phyloP scores from a whole-genome alignment of 1,140 invertebrate genomes.

The Notospermus geniculatus region DNA sequence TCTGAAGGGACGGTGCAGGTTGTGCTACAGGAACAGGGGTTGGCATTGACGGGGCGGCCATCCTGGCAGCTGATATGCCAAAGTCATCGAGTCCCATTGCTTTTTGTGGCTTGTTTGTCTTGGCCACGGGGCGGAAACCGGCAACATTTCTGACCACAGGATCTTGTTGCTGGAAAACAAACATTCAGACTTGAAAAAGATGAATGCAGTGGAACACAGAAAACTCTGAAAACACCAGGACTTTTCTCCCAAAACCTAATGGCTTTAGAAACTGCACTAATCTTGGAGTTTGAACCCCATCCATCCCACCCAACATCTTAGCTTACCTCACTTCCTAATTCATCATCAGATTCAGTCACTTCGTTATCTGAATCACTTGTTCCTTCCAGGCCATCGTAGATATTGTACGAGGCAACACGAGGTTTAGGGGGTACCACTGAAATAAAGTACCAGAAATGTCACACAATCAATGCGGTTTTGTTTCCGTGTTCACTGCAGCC shows the following conservation, averaged over 20 bases:
- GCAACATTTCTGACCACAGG: neutral
- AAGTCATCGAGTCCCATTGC: no score
- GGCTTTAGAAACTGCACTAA: neutral
- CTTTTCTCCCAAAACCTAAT: neutral
- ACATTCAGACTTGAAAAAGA: no score
- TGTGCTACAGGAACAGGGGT: no score
- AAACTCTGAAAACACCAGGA: no score
- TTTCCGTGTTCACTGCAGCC: no score
- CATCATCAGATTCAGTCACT: neutral
- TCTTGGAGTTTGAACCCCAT: neutral
- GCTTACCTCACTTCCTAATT: neutral
- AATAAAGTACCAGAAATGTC: neutral
- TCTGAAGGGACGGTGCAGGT: neutral
- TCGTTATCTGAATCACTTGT: conserved; percentile 4
- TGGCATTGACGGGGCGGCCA: no score
- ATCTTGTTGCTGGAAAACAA: neutral
- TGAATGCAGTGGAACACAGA: no score
- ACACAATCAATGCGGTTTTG: neutral
- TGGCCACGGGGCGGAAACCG: no score
- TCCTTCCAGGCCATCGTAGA: neutral
- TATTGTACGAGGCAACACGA: neutral
- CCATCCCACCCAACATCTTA: no score
- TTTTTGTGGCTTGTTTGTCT: no score
- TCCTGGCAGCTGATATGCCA: no score
- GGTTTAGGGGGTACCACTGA: neutral